phyloP scores from a whole-genome alignment of 2,797 vertebrate genomes.

The Sebastiscus tertius region DNA sequence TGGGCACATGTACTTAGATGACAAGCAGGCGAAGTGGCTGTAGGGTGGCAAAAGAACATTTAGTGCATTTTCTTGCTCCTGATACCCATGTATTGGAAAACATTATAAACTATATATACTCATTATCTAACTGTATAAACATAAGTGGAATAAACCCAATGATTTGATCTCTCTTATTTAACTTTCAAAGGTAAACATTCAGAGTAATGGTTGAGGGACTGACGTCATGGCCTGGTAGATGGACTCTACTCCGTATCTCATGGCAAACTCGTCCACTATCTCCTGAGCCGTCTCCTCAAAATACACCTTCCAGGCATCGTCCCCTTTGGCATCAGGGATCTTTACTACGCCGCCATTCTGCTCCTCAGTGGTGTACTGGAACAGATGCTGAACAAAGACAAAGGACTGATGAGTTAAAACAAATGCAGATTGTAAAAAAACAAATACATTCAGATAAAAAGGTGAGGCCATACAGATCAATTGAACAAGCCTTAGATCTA shows the following conservation, averaged over 20 bases:
- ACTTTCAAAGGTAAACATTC: not conserved
- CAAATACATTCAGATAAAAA: not conserved
- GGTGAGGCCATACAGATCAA: not conserved
- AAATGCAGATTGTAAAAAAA: not conserved
- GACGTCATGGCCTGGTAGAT: slow-evolving; percentile 99
- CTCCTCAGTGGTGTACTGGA: slow-evolving; percentile 95
- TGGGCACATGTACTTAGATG: slow-evolving; percentile 98
- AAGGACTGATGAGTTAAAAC: not conserved
- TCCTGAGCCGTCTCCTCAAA: slow-evolving; percentile 97
- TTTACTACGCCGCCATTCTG: slow-evolving; percentile 94
- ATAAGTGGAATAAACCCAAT: not conserved
- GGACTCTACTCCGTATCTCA: slow-evolving; percentile 97
- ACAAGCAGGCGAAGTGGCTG: slow-evolving; percentile 98
- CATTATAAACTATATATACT: not conserved
- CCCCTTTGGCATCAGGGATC: slow-evolving; percentile 96
- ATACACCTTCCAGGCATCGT: slow-evolving; percentile 98
- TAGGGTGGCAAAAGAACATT: slow-evolving; percentile 16
- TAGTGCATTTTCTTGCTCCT: slow-evolving; percentile 4
- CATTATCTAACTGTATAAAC: not conserved
- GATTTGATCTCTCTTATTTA: not conserved
- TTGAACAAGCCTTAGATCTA: not conserved
- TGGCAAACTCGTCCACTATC: slow-evolving; percentile 97
- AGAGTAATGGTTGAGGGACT: slow-evolving; percentile 62
- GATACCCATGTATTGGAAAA: not conserved
- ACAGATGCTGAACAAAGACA: slow-evolving; percentile 87